phyloP scores from a whole-genome alignment of 2,888 invertebrate species.

The Cistogaster globosa region DNA sequence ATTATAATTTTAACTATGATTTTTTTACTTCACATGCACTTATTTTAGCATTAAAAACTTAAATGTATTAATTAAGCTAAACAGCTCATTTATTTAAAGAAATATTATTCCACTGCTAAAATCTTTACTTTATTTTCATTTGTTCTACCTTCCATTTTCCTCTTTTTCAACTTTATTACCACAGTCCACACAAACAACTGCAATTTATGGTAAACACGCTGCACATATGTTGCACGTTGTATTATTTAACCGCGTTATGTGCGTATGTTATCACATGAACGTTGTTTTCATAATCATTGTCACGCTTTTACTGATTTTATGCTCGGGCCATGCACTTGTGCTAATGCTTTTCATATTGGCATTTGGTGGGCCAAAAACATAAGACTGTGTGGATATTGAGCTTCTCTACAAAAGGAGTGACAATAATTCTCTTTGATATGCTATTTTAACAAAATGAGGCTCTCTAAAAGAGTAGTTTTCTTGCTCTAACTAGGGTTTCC shows the following conservation, averaged over 20 bases:
- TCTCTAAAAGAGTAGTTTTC: conserved; percentile 22
- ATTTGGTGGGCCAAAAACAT: conserved; percentile 26
- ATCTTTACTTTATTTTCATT: not conserved
- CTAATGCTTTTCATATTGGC: conserved; percentile 37
- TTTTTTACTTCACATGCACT: not conserved
- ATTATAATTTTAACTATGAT: no score
- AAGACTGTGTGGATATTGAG: conserved; percentile 38
- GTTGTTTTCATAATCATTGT: conserved; percentile 68
- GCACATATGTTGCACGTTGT: conserved; percentile 61
- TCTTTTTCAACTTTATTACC: conserved; percentile 17
- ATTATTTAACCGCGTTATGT: conserved; percentile 11
- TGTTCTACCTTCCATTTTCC: not conserved
- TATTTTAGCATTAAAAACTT: no score
- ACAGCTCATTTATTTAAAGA: no score
- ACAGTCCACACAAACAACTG: conserved; percentile 11
- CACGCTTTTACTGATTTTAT: conserved; percentile 67
- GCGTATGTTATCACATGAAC: conserved; percentile 39
- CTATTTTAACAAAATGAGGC: not conserved
- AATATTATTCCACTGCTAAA: no score
- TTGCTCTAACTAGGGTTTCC: not conserved
- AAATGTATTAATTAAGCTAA: no score
- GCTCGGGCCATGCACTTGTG: conserved; percentile 69
- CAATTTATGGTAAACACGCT: conserved; percentile 38
- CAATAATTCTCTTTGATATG: not conserved
- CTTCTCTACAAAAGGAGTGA: conserved; percentile 12